These are phyloP conservation scores for Agapornis roseicollis DNA, from an alignment of 2,113 vertebrate species.

Conservation along the genomic window DNA sequence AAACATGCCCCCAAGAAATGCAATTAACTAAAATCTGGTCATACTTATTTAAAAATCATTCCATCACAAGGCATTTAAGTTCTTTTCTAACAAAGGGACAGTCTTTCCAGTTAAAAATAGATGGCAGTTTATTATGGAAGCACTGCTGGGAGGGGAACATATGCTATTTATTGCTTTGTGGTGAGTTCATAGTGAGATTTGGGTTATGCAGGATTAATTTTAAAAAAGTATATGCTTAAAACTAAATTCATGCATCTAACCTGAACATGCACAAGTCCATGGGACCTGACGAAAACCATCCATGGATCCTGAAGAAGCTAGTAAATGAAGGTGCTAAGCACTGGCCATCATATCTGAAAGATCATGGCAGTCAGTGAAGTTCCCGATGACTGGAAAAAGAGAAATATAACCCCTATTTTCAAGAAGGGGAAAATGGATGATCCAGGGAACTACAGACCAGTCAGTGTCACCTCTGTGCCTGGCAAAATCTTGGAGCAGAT, in stretches of 20 bases:
- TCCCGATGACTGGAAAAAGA: no score
- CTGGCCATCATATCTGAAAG: no score
- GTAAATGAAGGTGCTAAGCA: no score
- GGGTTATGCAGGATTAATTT: background rate
- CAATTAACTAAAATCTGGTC: conserved; percentile 6
- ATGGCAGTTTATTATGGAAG: background rate
- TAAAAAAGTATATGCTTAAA: background rate
- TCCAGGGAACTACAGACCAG: no score
- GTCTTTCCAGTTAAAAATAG: background rate
- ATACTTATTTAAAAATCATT: background rate
- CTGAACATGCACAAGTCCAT: no score
- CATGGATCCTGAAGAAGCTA: no score
- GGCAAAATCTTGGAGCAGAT: no score
- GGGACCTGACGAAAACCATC: no score
- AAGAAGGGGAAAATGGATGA: no score
- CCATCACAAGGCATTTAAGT: background rate
- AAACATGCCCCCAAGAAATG: background rate
- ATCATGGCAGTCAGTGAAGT: no score
- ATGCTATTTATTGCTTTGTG: background rate
- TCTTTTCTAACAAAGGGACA: background rate
- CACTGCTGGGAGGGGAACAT: background rate
- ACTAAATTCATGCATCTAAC: background rate
- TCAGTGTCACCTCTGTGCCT: no score
- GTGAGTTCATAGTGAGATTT: background rate
- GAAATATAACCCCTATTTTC: no score